These are phyloP conservation scores for Eupithecia insigniata DNA, from an alignment of 2,888 invertebrate genomes.

Conservation along the genomic window DNA sequence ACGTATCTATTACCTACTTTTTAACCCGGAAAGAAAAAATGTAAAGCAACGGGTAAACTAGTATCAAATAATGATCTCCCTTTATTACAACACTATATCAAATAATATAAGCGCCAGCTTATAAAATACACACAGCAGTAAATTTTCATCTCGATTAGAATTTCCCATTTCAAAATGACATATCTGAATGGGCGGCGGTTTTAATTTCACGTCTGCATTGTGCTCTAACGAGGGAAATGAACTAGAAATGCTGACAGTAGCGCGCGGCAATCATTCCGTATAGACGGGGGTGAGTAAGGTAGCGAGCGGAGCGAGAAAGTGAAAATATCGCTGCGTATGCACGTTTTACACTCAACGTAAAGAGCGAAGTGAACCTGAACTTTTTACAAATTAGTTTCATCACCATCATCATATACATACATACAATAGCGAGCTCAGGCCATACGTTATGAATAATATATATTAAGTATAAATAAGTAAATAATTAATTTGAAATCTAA, in stretches of 20 bases:
- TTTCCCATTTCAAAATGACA: constrained; percentile 41
- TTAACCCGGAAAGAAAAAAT: no score
- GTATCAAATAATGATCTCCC: neutral
- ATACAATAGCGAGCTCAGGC: no score
- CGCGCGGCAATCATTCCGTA: constrained; percentile 73
- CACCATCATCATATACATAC: neutral
- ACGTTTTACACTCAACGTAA: neutral
- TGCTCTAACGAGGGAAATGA: constrained; percentile 78
- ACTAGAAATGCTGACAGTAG: constrained; percentile 80
- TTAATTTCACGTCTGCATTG: constrained; percentile 76
- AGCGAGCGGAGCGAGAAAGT: constrained; percentile 12
- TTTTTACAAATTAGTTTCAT: neutral
- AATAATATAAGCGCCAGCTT: constrained; percentile 1
- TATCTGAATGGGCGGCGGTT: constrained; percentile 62
- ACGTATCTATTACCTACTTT: no score
- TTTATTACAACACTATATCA: neutral
- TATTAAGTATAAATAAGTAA: neutral
- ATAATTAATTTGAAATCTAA: neutral
- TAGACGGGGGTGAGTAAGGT: constrained; percentile 45
- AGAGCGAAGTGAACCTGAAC: neutral
- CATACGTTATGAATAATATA: no score
- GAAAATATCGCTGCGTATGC: neutral
- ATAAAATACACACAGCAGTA: constrained; percentile 16
- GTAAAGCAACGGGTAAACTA: no score
- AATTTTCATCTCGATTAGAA: constrained; percentile 21